phyloP scores from a whole-genome alignment of 2,888 invertebrate species.

The Carpatolechia fugitivella region DNA sequence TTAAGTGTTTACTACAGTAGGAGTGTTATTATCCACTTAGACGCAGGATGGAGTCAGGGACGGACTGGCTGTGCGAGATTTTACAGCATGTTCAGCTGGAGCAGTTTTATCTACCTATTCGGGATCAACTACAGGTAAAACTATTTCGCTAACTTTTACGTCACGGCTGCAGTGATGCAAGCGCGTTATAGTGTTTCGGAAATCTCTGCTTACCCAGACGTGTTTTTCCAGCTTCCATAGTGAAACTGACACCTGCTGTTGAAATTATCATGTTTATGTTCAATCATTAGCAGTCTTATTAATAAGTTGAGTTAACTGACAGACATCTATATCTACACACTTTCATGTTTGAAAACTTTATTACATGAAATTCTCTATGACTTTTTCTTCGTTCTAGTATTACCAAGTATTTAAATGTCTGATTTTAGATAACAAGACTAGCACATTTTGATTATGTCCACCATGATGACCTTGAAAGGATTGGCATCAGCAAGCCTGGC shows the following conservation, averaged over 20 bases:
- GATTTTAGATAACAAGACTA: slow-evolving; percentile 88
- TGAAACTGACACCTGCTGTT: neutral
- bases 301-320: neutral
- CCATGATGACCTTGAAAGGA: slow-evolving; percentile 94
- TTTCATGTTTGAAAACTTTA: too few species aligned
- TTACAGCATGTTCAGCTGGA: slow-evolving; percentile 94
- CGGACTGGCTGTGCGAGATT: slow-evolving; percentile 92
- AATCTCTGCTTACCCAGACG: neutral
- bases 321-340: too few species aligned
- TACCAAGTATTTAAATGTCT: neutral
- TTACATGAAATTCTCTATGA: too few species aligned
- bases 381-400: too few species aligned
- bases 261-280: neutral
- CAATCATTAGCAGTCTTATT: neutral
- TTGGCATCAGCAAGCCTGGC: slow-evolving; percentile 96
- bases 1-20: slow-evolving; percentile 29
- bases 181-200: neutral
- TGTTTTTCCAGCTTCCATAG: neutral
- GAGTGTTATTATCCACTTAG: slow-evolving; percentile 23
- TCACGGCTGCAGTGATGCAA: slow-evolving; percentile 12
- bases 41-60: slow-evolving; percentile 66
- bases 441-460: slow-evolving; percentile 99
- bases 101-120: slow-evolving; percentile 92
- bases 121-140: slow-evolving; percentile 93
- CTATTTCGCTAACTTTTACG: slow-evolving; percentile 1